These are phyloP conservation scores for Aleiodes testaceus DNA, from an alignment of 2,888 invertebrate genomes.

Conservation along the genomic window DNA sequence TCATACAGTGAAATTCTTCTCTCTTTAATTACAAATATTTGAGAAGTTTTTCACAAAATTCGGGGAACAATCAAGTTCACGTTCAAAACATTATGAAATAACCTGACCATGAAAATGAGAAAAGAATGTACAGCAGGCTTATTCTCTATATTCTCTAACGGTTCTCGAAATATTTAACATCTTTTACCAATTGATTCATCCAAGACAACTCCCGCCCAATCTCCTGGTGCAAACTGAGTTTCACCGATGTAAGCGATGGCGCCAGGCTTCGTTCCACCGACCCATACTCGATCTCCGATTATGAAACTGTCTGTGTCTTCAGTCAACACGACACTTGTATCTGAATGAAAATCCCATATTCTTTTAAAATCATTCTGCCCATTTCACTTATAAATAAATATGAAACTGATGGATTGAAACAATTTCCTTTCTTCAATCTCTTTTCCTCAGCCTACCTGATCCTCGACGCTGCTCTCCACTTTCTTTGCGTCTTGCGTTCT, in stretches of 20 bases:
- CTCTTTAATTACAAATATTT: too few species aligned
- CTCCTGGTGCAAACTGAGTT: slow-evolving; percentile 97
- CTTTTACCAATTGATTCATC: slow-evolving; percentile 91
- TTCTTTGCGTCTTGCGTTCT: slow-evolving; percentile 82
- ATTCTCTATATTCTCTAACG: not conserved
- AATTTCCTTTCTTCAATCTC: not conserved
- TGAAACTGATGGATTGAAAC: slow-evolving; percentile 1
- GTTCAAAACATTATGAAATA: not conserved
- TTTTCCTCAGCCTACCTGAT: slow-evolving; percentile 77
- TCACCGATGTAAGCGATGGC: slow-evolving; percentile 95
- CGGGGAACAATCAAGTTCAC: too few species aligned
- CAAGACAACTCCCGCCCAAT: slow-evolving; percentile 98
- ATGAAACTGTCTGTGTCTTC: slow-evolving; percentile 96
- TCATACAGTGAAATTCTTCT: not conserved
- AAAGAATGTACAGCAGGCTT: not conserved
- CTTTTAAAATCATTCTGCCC: not conserved
- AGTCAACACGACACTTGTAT: slow-evolving; percentile 88
- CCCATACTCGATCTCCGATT: slow-evolving; percentile 96
- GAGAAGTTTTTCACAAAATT: too few species aligned
- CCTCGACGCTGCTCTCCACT: slow-evolving; percentile 84
- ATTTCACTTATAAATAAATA: not conserved
- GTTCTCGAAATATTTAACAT: slow-evolving; percentile 50
- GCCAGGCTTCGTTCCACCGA: slow-evolving; percentile 92
- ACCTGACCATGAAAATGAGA: not conserved
- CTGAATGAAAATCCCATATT: slow-evolving; percentile 72